Evolutionary conservation across 1,140 invertebrate genomes (phyloP), one percentile per base, ranked within the genome.

Genomic region (Ephestia elutella): DNA sequence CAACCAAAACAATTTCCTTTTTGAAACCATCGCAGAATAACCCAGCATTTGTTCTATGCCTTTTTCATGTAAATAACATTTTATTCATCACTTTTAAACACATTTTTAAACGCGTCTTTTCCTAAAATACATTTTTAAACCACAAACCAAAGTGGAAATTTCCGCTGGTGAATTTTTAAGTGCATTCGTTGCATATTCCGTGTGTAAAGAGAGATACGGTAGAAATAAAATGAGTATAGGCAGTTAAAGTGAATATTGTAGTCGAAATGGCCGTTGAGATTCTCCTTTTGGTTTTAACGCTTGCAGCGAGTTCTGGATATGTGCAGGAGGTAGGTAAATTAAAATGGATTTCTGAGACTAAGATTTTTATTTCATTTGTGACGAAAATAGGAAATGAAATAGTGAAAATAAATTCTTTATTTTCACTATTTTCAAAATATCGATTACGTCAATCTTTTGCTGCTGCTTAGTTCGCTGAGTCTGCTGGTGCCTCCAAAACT

Each of bases 221-320:
- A 59, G 68, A 66, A 71, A 72, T 71, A 71, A 73, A 71, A 75
- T 78, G 75, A 57, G 65, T 70, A 63, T 71, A 63, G 66, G 63
- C 68, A 66, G 69, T 73, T 78, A 71, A 53, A 56, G 59, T 60
- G 59, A 51, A 60, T 60, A 51, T 56, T 56, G 59, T 53, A 56
- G 20, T 11, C 8, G 30, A 44, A 60, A 60, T 60, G 59, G 54
- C 2, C 2, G 32, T 25, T 18, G 2, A 25, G 19, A n/a, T 57
- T 30, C 35, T 35, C 13, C n/a, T 53, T 44, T 60, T 60, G 25
- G 35, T 48, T 49, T 54, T 49, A 13, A 7, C 15, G n/a, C 9
- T 56, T 0, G 35, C 19, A 25, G n/a, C 54, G 18, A 15, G 11
- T 15, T 10, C 7, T 1, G 54, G 18, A 8, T 25, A n/a, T 21